Base-by-base conservation (phyloP, 2,797 vertebrate genomes). In the Bradypodion ventrale region DNA sequence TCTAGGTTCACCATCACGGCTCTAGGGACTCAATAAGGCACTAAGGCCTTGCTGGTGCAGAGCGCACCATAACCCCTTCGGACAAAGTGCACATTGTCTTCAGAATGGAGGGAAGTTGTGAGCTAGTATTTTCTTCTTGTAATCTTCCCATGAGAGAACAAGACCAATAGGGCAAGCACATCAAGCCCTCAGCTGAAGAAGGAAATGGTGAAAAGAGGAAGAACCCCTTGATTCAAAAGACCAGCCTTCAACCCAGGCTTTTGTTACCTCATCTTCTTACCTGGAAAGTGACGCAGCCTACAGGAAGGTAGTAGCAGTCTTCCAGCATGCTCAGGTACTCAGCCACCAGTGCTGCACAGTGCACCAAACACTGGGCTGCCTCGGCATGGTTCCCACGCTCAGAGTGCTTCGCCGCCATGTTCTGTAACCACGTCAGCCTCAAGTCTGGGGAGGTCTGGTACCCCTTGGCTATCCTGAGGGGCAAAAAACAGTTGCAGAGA, bases 321-420 rank as follows among this genome's bases (percentile, higher is more conserved):
- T 98, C 98, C 12, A 98, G 95, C 97, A 98, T 97, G 91, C 97
- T 98, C 27, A 98, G 97, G 90, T 98, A 98, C 90, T 98, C 98
- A 0, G 98, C 97, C 89, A 98, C 98, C 85, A 98, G 95, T 1
- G 98, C 98, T 0, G 98, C 98, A 0, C 97, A 97, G 70, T 98
- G 98, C 56, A 98, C 97, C 89, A 98, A 96, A 91, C 98, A 98
- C 91, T 98, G 98, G 0, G 98, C 98, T 0, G 98, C 97, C 92
- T 98, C 98, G 0, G 98, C 98, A 0, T 98, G 98, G 93, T 98
- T 98, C 16, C 96, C 97, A 83, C 97, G 95, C 91, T 97, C 97
- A 0, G 96, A 97, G 80, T 98, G 98, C 75, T 98, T 98, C 12
- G 97, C 96, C 0, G 98, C 98, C 98, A 98, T 98, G 93, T 98